Base-by-base conservation (phyloP, 2,113 vertebrate genomes). In the Heterochromis multidens region DNA sequence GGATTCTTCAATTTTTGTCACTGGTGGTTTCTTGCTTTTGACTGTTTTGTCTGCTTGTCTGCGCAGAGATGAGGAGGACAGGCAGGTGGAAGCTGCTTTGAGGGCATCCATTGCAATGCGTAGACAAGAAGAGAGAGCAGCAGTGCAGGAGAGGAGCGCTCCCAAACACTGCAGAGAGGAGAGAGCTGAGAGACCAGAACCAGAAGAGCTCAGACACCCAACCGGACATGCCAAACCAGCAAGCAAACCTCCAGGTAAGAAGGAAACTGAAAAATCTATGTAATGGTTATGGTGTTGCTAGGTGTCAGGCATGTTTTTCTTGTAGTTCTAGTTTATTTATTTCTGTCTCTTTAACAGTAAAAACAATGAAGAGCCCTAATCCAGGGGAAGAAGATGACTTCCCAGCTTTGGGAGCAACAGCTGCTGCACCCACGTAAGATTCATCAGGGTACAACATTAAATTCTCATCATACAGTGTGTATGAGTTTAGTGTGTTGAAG, bases 1-100 rank as follows among this genome's bases (percentile, higher is more conserved):
- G 23, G 16, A 70, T 10, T 10, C 10, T 40, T 40, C 2, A 9
- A 40, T 40, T 40, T 40, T 40, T 40, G 37, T 40, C 9, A 2
- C 16, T 60, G 56, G 23, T 54, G 6, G 56, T 37, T 65, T 59
- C 23, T 56, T 21, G 10, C 16, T 43, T 59, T 49, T 61, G 23
- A 76, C 56, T 1, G 1, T 14, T n/a, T 54, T 29, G 40, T 35
- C 12, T 58, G 10, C 10, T 86, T 76, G 4, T 74, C 33, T 2
- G 1, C 17, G 23, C 85, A 99, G 99, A 88, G 98, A 99, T 65
- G 99, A 99, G 70, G 98, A 99, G 63, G 98, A 99, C 90, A 91
- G 97, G 74, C 98, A 98, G 1, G 56, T 99, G 62, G 97, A 97
- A 3, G 97, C 97, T 3, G 98, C 98, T 0, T 95, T 98, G 85